A percentile compares a stretch with the other conserved stretches of the same genome.
Evolutionary conservation across 2,888 invertebrate genomes (phyloP).

Genomic region (Tachystola acroxantha): DNA sequence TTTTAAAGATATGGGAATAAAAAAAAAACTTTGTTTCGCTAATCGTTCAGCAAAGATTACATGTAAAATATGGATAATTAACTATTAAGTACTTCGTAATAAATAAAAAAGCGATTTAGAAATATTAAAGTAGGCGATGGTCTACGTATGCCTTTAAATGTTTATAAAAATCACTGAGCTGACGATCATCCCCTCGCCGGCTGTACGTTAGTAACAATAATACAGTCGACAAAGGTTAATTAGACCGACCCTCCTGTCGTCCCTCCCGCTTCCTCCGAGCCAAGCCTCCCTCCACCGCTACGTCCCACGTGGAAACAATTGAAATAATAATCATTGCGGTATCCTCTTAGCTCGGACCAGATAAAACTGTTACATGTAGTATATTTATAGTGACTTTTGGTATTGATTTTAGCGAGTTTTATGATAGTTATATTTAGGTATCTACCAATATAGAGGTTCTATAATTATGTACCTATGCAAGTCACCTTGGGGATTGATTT

Average conservation of each 20-base stretch:
- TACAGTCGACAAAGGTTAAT: slow-evolving; percentile 46
- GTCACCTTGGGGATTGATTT: too few relatives aligned
- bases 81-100: too few relatives aligned
- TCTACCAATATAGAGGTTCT: too few relatives aligned
- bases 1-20: too few relatives aligned
- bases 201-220: slow-evolving; percentile 18
- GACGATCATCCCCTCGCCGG: slow-evolving; percentile 1
- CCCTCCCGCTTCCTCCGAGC: not conserved
- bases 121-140: not conserved
- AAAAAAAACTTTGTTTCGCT: too few relatives aligned
- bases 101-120: too few relatives aligned
- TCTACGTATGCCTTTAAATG: not conserved
- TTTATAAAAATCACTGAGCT: slow-evolving; percentile 3
- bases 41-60: too few relatives aligned
- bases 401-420: too few relatives aligned
- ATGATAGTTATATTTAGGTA: too few relatives aligned
- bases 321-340: slow-evolving; percentile 18
- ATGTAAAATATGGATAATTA: too few relatives aligned
- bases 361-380: slow-evolving; percentile 2
- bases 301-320: slow-evolving; percentile 25
- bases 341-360: slow-evolving; percentile 1
- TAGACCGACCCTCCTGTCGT: slow-evolving; percentile 23
- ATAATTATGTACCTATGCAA: too few relatives aligned
- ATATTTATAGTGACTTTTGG: too few relatives aligned
- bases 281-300: slow-evolving; percentile 19